Conservation (phyloP, 2,888 invertebrate genomes). For the Aporophyla nigra region DNA sequence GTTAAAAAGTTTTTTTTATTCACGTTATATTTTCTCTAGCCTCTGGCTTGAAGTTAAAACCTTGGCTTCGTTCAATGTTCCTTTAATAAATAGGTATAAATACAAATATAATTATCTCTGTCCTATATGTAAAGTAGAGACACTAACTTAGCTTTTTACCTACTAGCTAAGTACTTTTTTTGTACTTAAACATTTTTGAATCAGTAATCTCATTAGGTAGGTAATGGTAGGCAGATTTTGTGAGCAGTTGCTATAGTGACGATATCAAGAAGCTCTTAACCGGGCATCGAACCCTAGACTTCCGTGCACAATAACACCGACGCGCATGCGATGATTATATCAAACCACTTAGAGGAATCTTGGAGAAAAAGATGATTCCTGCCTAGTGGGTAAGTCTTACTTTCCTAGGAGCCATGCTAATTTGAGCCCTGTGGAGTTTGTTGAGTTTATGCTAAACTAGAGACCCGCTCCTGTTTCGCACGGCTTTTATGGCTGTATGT, state of each 20-base stretch:
- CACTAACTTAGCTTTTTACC: neutral
- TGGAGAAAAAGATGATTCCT: neutral
- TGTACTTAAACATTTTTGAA: neutral
- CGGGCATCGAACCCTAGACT: slow-evolving; percentile 29
- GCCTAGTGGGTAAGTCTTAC: neutral
- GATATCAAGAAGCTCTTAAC: slow-evolving; percentile 19
- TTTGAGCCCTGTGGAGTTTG: neutral
- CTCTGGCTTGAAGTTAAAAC: neutral
- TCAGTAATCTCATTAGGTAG: neutral
- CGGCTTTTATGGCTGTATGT: too few species aligned
- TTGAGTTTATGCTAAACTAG: too few species aligned
- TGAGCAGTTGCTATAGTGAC: neutral
- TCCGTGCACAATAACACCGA: neutral
- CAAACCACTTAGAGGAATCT: neutral
- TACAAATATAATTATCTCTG: neutral
- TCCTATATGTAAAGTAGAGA: neutral
- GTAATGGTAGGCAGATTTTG: neutral
- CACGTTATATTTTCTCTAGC: slow-evolving; percentile 13
- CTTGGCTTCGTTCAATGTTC: slow-evolving; percentile 11
- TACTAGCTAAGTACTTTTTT: neutral
- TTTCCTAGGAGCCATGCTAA: neutral
- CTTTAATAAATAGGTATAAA: slow-evolving; percentile 22
- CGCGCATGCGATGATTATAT: slow-evolving; percentile 3
- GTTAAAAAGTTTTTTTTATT: too few species aligned
- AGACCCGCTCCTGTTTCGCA: too few species aligned